Evolutionary conservation across 2,113 vertebrate species (phyloP).

Genomic region (Caretta caretta): DNA sequence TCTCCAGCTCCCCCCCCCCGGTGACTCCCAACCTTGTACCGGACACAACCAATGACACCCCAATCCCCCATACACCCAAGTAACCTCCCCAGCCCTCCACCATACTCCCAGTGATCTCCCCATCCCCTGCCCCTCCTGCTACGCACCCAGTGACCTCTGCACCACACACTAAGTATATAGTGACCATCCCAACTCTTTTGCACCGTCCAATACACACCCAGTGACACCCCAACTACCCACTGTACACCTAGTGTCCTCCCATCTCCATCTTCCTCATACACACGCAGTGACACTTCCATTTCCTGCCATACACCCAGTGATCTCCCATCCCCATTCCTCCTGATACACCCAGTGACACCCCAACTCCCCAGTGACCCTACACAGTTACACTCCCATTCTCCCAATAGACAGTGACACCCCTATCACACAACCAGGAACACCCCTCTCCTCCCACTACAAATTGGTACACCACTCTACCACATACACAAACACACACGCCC

Average conservation of each 20-base stretch:
- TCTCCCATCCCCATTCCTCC: too few relatives aligned
- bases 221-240: too few relatives aligned
- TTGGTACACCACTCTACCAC: background rate
- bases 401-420: background rate
- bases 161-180: background rate
- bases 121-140: accelerated
- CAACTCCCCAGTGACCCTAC: too few relatives aligned
- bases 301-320: too few relatives aligned
- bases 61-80: accelerated
- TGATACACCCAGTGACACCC: too few relatives aligned
- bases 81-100: background rate
- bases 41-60: accelerated
- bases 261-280: too few relatives aligned
- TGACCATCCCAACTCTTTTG: background rate
- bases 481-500: background rate
- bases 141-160: background rate
- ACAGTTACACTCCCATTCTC: too few relatives aligned
- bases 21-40: accelerated
- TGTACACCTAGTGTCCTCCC: too few relatives aligned
- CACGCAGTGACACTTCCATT: too few relatives aligned
- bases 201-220: background rate
- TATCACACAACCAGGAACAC: background rate
- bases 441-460: background rate
- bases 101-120: accelerated
- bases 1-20: too few relatives aligned